A percentile compares a stretch with the other conserved stretches of the same genome.
Evolutionary conservation across 2,888 invertebrate genomes (phyloP).

Genomic region (Plusia festucae): DNA sequence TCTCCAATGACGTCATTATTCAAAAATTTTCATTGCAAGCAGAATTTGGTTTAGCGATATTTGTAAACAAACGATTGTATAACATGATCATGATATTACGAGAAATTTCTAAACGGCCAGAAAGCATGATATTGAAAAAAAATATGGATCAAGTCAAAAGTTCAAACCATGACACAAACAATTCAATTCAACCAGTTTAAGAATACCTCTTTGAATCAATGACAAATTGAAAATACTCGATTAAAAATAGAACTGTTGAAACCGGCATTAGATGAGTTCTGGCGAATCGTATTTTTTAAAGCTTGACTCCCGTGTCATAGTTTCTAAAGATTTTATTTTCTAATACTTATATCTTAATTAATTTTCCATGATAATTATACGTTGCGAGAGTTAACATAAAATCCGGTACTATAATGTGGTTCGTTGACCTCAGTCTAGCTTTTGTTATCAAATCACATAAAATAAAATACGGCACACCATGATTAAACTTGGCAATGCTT

Average conservation of each 20-base stretch:
- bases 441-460: constrained; percentile 41
- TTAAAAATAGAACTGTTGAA: too few relatives aligned
- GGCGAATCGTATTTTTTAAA: too few relatives aligned
- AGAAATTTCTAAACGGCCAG: constrained; percentile 38
- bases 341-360: constrained; percentile 32
- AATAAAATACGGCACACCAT: constrained; percentile 25
- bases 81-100: constrained; percentile 46
- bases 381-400: constrained; percentile 18
- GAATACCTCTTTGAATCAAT: neutral
- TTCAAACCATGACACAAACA: constrained; percentile 20
- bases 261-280: too few relatives aligned
- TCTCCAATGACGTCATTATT: neutral
- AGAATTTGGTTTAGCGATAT: constrained; percentile 25
- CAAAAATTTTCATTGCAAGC: constrained; percentile 9
- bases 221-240: neutral
- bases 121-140: constrained; percentile 32
- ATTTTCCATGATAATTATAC: constrained; percentile 24
- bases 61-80: constrained; percentile 39
- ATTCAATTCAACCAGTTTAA: constrained; percentile 26
- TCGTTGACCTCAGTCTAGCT: constrained; percentile 42
- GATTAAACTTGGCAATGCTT: neutral
- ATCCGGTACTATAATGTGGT: constrained; percentile 44
- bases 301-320: constrained; percentile 19
- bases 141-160: constrained; percentile 22
- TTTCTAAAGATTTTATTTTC: constrained; percentile 22